phyloP scores from a whole-genome alignment of 2,888 invertebrate genomes.

The Cyrtodaria siliqua region DNA sequence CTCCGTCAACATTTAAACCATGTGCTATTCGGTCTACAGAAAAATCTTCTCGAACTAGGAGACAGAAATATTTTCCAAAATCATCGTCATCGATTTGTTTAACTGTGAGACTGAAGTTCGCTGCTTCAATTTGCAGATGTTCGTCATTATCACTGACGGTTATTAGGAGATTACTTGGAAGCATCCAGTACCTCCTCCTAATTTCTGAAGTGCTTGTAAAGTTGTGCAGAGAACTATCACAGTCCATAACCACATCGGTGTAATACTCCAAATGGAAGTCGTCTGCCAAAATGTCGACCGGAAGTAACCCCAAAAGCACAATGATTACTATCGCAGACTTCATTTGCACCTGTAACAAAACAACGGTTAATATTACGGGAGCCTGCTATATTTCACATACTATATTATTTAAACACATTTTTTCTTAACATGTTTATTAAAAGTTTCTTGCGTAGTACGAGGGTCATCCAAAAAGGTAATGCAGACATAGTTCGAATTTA shows the following conservation, averaged over 20 bases:
- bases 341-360: no score
- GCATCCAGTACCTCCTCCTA: conserved; percentile 54
- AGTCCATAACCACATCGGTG: conserved; percentile 41
- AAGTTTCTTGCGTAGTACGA: no score
- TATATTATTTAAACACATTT: no score
- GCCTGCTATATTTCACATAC: no score
- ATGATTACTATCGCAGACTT: no score
- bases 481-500: no score
- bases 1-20: conserved; percentile 76
- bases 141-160: conserved; percentile 6
- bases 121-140: conserved; percentile 11
- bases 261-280: conserved; percentile 56
- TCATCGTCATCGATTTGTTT: conserved; percentile 69
- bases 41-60: conserved; percentile 53
- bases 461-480: no score
- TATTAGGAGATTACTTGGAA: conserved; percentile 52
- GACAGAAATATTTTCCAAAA: conserved; percentile 74
- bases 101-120: conserved; percentile 55
- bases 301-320: neutral
- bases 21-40: conserved; percentile 57
- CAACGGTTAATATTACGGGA: no score
- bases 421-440: no score
- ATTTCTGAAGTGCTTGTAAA: conserved; percentile 18
- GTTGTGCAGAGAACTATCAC: conserved; percentile 44
- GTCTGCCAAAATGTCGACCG: neutral